Conservation (phyloP, 2,888 invertebrate genomes). For the Colostygia pectinataria region DNA sequence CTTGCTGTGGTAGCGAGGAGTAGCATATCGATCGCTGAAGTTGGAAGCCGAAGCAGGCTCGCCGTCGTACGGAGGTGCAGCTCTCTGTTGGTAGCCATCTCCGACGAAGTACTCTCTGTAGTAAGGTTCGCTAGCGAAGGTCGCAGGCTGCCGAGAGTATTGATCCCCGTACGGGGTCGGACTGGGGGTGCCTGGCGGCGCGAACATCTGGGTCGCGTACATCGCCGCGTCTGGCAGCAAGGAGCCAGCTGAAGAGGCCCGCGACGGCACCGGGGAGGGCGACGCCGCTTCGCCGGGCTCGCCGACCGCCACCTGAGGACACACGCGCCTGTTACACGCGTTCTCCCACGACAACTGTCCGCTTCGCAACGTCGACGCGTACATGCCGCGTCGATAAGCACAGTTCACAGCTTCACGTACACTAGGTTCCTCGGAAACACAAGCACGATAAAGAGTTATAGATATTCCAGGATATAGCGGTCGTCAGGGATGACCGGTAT, state of each 20-base stretch:
- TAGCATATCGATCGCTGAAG: conserved; percentile 87
- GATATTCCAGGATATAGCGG: conserved; percentile 51
- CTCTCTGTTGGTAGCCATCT: conserved; percentile 84
- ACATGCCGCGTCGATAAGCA: conserved; percentile 76
- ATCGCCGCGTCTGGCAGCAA: conserved; percentile 85
- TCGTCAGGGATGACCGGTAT: conserved; percentile 76
- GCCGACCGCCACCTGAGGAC: conserved; percentile 82
- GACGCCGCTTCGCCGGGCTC: conserved; percentile 84
- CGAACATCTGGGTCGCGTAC: conserved; percentile 88
- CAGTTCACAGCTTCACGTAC: conserved; percentile 79
- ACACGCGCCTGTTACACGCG: conserved; percentile 86
- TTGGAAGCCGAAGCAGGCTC: conserved; percentile 84
- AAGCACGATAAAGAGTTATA: conserved; percentile 60
- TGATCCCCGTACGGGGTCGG: conserved; percentile 84
- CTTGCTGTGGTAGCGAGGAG: conserved; percentile 88
- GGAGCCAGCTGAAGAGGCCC: conserved; percentile 81
- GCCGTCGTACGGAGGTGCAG: conserved; percentile 81
- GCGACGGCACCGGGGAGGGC: conserved; percentile 85
- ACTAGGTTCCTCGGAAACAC: conserved; percentile 66
- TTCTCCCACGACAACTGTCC: conserved; percentile 83
- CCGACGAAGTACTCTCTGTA: conserved; percentile 91
- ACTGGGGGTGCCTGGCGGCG: conserved; percentile 86
- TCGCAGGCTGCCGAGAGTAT: conserved; percentile 78
- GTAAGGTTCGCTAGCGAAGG: conserved; percentile 89
- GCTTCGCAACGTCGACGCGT: conserved; percentile 84